Percentiles rank a stretch among this genome's conserved stretches.
Evolutionary conservation across 2,113 vertebrate genomes (phyloP).

Genomic region (Chloebia gouldiae): DNA sequence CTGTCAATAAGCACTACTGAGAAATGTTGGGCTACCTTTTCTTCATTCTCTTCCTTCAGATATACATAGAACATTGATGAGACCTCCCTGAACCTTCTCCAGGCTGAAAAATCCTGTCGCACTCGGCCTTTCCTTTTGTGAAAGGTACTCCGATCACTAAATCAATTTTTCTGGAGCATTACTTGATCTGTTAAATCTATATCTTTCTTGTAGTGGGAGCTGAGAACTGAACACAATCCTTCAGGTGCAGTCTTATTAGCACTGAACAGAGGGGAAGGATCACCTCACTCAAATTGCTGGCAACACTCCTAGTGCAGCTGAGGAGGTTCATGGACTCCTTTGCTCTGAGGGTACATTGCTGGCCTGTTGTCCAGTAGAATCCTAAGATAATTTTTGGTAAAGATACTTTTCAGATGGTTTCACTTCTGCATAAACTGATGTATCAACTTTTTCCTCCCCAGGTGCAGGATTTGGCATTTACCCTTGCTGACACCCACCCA

Average conservation of each 20-base stretch:
- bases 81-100: not conserved
- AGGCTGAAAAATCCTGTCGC: not conserved
- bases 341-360: not conserved
- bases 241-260: not conserved
- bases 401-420: not conserved
- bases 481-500: not conserved
- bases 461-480: not conserved
- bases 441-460: not conserved
- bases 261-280: not conserved
- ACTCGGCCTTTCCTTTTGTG: not conserved
- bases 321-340: not conserved
- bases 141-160: not conserved
- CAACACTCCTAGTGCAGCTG: rapidly evolving
- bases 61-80: not conserved
- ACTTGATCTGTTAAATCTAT: not conserved
- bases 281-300: not conserved
- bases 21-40: not conserved
- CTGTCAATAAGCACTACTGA: not conserved
- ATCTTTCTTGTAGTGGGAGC: not conserved
- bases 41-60: not conserved
- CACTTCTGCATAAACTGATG: not conserved
- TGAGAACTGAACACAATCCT: not conserved
- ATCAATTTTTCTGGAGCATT: not conserved
- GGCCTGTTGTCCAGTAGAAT: not conserved
- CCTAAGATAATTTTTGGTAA: not conserved